These are phyloP conservation scores for Danionella cerebrum DNA, from an alignment of 2,113 vertebrate genomes.

Conservation along the genomic window DNA sequence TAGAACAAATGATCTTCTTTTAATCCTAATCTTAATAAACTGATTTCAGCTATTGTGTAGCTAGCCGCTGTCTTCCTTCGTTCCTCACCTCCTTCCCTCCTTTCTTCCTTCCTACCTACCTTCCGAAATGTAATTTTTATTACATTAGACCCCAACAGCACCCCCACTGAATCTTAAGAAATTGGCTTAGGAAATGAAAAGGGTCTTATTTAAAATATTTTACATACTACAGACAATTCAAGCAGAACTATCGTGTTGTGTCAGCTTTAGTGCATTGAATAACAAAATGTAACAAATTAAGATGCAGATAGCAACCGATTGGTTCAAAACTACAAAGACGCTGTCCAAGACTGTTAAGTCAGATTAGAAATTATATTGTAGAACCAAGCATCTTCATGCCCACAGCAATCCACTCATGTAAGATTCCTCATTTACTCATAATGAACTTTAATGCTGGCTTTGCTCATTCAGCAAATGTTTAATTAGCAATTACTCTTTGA, in stretches of 20 bases:
- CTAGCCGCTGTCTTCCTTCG: no score
- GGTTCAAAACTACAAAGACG: neutral
- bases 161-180: neutral
- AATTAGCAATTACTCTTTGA: slow-evolving; percentile 43
- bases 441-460: neutral
- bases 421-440: neutral
- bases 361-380: neutral
- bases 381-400: neutral
- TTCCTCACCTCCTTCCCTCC: no score
- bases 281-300: neutral
- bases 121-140: no score
- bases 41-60: no score
- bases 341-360: neutral
- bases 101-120: no score
- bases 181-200: neutral
- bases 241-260: neutral
- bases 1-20: no score
- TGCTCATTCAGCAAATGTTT: slow-evolving; percentile 42
- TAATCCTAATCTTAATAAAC: no score
- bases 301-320: neutral
- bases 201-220: neutral
- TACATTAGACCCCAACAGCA: no score
- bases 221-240: neutral
- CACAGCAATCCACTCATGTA: neutral
- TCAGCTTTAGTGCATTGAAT: neutral